Base-by-base conservation (phyloP, 2,113 vertebrate genomes). In the Coptodon bakossiorum region DNA sequence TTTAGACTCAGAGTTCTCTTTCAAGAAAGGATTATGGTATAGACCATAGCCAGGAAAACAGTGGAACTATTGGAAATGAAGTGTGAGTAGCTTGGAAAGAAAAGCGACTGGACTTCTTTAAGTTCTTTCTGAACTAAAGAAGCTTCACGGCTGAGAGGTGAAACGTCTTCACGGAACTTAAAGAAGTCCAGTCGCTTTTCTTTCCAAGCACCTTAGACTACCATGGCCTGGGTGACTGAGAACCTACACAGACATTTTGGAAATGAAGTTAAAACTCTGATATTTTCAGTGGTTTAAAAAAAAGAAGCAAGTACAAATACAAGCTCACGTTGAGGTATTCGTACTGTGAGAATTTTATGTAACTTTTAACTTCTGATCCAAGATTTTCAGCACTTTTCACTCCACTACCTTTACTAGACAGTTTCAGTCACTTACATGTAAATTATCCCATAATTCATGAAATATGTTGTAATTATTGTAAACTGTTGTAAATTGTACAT, bases 281-380 rank as follows among this genome's bases (percentile, higher is more conserved):
- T 66, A 38, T 38, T 38, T 66, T 19, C 31, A 66, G 31, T 38
- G 34, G 17, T n/a, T 36, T 2, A 0, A 12, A 63, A 48, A 31
- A 4, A 31, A 48, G 16, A 48, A 50, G 43, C 24, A 50, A 76
- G 22, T 76, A 50, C 9, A 76, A 48, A 48, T 5, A 19, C 9
- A 0, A 76, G 9, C 14, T 29, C 14, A n/a, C 0, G 3, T 3
- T 34, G 27, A 34, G 16, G 27, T 19, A 34, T 17, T 73, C 0
- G 2, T 27, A 73, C 40, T 73, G 40, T 45, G 9, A 45, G 3
- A 0, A 27, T 78, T 78, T 78, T 78, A 78, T 78, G 4, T 50
- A 19, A 50, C 14, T 48, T 76, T 29, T 19, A 29, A 76, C 45
- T 52, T 78, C 27, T 78, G 27, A 31, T 9, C 10, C 27, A 78